These are phyloP conservation scores for Zingel zingel DNA, from an alignment of 2,113 vertebrate species.

Conservation along the genomic window DNA sequence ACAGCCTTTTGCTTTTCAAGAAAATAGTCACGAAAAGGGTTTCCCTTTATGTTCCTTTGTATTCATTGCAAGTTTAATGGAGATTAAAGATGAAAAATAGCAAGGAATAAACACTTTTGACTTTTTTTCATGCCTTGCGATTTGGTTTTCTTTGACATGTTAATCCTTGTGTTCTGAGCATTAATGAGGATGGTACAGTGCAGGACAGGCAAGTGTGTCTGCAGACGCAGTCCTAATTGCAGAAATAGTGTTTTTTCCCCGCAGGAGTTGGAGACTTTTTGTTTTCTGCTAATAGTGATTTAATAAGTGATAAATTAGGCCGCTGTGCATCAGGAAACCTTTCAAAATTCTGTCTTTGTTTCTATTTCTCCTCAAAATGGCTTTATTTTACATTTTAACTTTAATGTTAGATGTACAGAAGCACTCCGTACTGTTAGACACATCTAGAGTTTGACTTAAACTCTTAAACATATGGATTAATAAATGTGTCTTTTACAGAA, in stretches of 20 bases:
- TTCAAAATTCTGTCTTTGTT: constrained; percentile 15
- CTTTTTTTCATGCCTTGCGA: background rate
- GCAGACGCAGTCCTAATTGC: constrained; percentile 36
- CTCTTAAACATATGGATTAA: constrained; percentile 1
- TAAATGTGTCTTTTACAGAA: constrained; percentile 3
- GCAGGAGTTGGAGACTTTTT: constrained; percentile 29
- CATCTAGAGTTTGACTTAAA: background rate
- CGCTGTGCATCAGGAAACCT: constrained; percentile 7
- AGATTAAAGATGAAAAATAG: background rate
- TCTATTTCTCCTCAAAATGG: background rate
- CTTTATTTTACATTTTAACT: constrained; percentile 19
- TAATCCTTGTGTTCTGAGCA: constrained; percentile 20
- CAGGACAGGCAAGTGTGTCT: constrained; percentile 27
- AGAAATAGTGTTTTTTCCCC: constrained; percentile 26
- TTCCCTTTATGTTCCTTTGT: background rate
- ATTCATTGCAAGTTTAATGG: background rate
- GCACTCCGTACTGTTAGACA: constrained; percentile 5
- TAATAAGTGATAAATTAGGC: constrained; percentile 39
- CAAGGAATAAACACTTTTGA: background rate
- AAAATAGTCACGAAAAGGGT: no score
- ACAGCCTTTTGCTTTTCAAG: background rate
- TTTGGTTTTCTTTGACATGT: constrained; percentile 2
- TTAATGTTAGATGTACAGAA: background rate
- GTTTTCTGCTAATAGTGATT: constrained; percentile 35
- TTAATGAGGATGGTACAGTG: constrained; percentile 21